Evolutionary conservation across 2,888 invertebrate species (phyloP).

Genomic region (Hypercompe scribonia): DNA sequence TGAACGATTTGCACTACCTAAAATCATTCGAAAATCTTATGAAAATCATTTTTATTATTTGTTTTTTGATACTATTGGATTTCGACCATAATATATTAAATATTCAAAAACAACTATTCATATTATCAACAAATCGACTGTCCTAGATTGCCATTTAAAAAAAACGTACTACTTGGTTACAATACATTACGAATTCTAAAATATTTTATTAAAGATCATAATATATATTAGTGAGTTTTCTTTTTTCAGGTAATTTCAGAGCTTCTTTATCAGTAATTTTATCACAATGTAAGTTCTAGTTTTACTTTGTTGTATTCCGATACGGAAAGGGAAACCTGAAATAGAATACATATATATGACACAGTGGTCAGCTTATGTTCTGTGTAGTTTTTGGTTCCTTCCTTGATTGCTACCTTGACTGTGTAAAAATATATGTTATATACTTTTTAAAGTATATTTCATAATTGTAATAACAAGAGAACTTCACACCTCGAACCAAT

Average conservation of each 20-base stretch:
- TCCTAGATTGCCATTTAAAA: neutral
- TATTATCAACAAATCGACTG: too few relatives aligned
- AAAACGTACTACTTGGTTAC: neutral
- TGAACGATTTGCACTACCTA: too few relatives aligned
- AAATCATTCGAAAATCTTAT: too few relatives aligned
- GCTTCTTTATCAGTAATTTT: neutral
- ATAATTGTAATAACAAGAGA: neutral
- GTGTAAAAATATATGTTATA: neutral
- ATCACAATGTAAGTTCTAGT: conserved; percentile 1
- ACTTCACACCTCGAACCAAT: neutral
- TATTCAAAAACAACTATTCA: too few relatives aligned
- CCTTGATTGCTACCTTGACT: neutral
- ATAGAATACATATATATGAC: neutral
- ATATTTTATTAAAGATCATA: neutral
- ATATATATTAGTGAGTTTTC: neutral
- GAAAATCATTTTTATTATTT: too few relatives aligned
- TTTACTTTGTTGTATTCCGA: neutral
- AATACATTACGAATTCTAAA: neutral
- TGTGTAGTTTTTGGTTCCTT: neutral
- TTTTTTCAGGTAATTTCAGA: conserved; percentile 19
- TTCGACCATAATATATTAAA: too few relatives aligned
- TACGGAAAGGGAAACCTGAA: neutral
- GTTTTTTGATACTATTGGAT: too few relatives aligned
- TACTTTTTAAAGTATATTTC: neutral
- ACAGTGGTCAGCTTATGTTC: neutral